Base-by-base conservation (phyloP, 1,140 invertebrate genomes). In the Drosophila bipectinata region DNA sequence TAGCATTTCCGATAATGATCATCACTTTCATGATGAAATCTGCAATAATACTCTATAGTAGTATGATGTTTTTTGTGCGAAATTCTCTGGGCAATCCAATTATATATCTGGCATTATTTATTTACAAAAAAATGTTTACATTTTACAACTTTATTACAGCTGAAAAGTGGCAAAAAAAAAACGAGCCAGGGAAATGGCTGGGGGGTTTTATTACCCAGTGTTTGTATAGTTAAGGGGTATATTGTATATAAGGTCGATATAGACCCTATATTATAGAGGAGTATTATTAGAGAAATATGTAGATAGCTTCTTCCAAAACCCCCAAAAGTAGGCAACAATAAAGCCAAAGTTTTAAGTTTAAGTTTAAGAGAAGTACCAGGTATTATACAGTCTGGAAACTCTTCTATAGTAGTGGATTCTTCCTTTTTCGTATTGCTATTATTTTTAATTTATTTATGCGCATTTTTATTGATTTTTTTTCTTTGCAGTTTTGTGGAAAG, bases 401-500 rank as follows among this genome's bases (percentile, higher is more conserved):
- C 26, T 6, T 6, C 6, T 1, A 21, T 21, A 21, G 21, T 21
- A 21, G 2, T 21, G 21, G 21, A 21, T 6, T 5, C 4, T 6
- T 28, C 6, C 1, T 28, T 28, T 28, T 28, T 12, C 66, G 39
- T 56, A 39, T 48, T 32, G 51, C 63, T 55, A 69, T 69, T 69
- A 68, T 67, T 68, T 57, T 44, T 68, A 52, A 69, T 67, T 66
- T 69, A 62, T 62, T 41, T 57, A 44, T 62, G 59, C 4, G 52
- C 8, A 44, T 57, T 62, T 62, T 62, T 56, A 62, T 61, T 56
- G 26, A 55, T 12, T 55, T 53, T 55, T 44, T 26, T 14, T 21
- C 24, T 34, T 24, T 26, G 48, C n/a, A 7, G 24, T 6, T 3
- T 12, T 26, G 49, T n/a, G 49, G 24, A 47, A 7, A 8, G 15